Percentiles rank a stretch among this genome's conserved stretches.
These are phyloP conservation scores for Dunckerocampus dactyliophorus DNA, from an alignment of 2,113 vertebrate species.

Conservation along the genomic window DNA sequence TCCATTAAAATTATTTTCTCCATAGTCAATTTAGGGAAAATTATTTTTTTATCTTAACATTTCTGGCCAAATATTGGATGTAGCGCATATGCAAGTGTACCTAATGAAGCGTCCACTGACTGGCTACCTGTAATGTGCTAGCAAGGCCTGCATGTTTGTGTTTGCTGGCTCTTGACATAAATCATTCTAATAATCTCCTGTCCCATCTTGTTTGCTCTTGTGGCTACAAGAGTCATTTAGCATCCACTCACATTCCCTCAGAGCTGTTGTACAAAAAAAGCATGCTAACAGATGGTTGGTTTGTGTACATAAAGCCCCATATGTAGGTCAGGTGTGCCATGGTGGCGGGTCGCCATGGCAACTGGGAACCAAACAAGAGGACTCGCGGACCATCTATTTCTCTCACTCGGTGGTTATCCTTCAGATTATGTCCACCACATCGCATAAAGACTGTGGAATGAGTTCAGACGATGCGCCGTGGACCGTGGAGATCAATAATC, in stretches of 20 bases:
- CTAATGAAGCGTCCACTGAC: no score
- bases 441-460: conserved; percentile 5
- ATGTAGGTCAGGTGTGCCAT: conserved; percentile 73
- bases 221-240: conserved; percentile 19
- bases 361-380: conserved; percentile 66
- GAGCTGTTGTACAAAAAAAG: neutral
- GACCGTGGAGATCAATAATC: conserved; percentile 54
- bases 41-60: no score
- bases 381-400: conserved; percentile 39
- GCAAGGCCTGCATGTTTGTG: no score
- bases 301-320: conserved; percentile 17
- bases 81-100: no score
- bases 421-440: conserved; percentile 28
- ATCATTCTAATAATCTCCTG: conserved; percentile 25
- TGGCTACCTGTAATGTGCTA: no score
- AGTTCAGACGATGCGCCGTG: conserved; percentile 9
- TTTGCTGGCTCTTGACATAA: conserved; percentile 26
- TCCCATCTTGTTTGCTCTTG: conserved; percentile 26
- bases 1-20: no score
- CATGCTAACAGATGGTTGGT: conserved; percentile 7
- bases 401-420: conserved; percentile 31
- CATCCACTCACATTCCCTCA: conserved; percentile 17
- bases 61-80: no score
- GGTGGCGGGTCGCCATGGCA: conserved; percentile 64
- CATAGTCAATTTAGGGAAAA: no score